A percentile compares a stretch with the other conserved stretches of the same genome.
phyloP scores from a whole-genome alignment of 2,113 vertebrate genomes.

The Nothocercus julius region DNA sequence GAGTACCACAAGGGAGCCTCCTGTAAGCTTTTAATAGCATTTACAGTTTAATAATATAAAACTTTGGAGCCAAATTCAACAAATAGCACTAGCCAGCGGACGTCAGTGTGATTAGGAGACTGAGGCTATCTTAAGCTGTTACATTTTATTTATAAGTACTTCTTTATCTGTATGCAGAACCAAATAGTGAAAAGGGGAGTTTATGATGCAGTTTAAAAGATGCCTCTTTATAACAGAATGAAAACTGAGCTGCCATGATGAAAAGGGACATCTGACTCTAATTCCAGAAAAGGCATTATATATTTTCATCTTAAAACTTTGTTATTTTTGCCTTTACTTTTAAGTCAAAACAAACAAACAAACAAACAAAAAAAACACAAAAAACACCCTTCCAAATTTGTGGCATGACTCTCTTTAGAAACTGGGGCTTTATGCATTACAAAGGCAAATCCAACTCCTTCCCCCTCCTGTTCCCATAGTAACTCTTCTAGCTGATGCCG shows the following conservation, averaged over 20 bases:
- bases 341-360: neutral
- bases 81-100: neutral
- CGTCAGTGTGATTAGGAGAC: neutral
- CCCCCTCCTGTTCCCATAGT: conserved; percentile 33
- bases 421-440: neutral
- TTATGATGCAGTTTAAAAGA: neutral
- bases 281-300: neutral
- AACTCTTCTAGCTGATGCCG: conserved; percentile 5
- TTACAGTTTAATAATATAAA: neutral
- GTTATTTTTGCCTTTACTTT: neutral
- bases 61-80: neutral
- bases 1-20: neutral
- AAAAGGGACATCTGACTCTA: neutral
- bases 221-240: neutral
- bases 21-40: neutral
- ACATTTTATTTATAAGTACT: neutral
- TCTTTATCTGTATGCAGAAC: neutral
- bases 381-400: neutral
- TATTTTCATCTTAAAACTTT: neutral
- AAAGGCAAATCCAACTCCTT: neutral
- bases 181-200: neutral
- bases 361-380: no score
- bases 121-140: neutral
- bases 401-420: conserved; percentile 4
- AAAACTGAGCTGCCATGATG: neutral